phyloP scores from a whole-genome alignment of 1,140 invertebrate species.

The Eupeodes corollae region DNA sequence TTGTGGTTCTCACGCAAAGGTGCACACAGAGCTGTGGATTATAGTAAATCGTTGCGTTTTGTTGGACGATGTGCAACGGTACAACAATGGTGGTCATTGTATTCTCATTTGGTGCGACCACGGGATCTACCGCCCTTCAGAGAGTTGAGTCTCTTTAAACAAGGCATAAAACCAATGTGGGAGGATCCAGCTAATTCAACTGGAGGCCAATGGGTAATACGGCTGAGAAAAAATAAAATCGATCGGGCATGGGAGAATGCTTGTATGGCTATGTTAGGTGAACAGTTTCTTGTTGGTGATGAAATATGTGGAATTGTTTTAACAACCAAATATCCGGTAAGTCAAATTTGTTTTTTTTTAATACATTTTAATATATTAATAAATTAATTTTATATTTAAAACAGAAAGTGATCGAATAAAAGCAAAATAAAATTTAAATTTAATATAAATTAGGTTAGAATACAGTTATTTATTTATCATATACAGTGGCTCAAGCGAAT shows the following conservation, averaged over 20 bases:
- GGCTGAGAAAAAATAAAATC: constrained; percentile 87
- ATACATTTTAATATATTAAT: neutral
- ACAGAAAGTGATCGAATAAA: neutral
- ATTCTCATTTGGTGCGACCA: constrained; percentile 82
- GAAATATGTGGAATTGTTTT: constrained; percentile 98
- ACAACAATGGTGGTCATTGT: constrained; percentile 94
- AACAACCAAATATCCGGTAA: constrained; percentile 82
- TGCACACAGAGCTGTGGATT: constrained; percentile 29
- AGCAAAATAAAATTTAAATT: neutral
- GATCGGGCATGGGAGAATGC: constrained; percentile 97
- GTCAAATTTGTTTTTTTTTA: constrained; percentile 7
- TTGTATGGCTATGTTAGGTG: constrained; percentile 92
- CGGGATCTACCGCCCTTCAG: constrained; percentile 79
- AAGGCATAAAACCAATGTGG: constrained; percentile 98
- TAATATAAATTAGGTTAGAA: no score
- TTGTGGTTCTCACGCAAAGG: constrained; percentile 55
- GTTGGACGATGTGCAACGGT: constrained; percentile 78
- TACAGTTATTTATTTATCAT: no score
- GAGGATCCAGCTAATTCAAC: constrained; percentile 90
- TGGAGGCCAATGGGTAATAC: constrained; percentile 94
- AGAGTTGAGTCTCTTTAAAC: constrained; percentile 96
- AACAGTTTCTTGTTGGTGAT: constrained; percentile 98
- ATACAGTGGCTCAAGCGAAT: no score
- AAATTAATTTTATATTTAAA: neutral
- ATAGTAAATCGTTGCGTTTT: constrained; percentile 35